Conservation (phyloP, 2,888 invertebrate genomes). For the Oxystoma pomonae region DNA sequence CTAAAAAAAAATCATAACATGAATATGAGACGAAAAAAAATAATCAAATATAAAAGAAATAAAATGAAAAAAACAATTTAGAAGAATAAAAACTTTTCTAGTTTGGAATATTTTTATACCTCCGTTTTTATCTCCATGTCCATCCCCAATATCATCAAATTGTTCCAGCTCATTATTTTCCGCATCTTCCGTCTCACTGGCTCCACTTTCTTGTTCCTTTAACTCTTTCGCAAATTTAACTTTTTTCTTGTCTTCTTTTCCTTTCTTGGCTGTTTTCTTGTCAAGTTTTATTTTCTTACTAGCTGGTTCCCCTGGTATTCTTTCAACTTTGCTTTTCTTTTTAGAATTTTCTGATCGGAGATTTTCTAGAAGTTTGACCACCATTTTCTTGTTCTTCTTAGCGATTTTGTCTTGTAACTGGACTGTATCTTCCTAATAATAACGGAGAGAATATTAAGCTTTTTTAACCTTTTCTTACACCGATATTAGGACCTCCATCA, state of each 20-base stretch:
- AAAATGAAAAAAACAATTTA: no score
- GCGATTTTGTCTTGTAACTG: not conserved
- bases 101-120: no score
- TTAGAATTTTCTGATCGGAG: slow-evolving; percentile 11
- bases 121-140: no score
- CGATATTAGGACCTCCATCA: no score
- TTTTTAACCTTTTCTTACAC: not conserved
- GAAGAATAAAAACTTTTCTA: no score
- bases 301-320: slow-evolving; percentile 10
- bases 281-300: slow-evolving; percentile 30
- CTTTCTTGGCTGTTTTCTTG: slow-evolving; percentile 23
- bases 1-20: no score
- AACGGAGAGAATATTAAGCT: no score
- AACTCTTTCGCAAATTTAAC: slow-evolving; percentile 30
- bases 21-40: no score
- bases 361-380: slow-evolving; percentile 38
- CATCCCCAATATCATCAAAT: no score
- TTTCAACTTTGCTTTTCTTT: slow-evolving; percentile 17
- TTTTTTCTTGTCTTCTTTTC: slow-evolving; percentile 27
- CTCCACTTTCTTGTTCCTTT: slow-evolving; percentile 7
- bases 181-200: slow-evolving; percentile 15
- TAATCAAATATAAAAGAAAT: no score
- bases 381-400: slow-evolving; percentile 43
- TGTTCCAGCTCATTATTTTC: not conserved
- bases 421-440: not conserved